Evolutionary conservation across 2,797 vertebrate genomes (phyloP), one percentile per base, ranked within the genome.

Genomic region (Coregonus ussuriensis): DNA sequence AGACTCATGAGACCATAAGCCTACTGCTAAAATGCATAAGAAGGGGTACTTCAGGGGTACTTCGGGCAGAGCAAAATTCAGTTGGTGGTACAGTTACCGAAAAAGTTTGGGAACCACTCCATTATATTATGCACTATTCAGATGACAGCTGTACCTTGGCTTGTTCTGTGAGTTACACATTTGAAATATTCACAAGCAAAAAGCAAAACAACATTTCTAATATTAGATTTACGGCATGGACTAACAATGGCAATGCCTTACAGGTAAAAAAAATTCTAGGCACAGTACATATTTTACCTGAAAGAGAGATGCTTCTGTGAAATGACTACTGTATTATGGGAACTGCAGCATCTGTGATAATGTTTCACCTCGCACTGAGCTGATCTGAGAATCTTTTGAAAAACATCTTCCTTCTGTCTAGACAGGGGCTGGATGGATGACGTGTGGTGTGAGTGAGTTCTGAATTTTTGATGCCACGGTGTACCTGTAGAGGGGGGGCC

Each of bases 401-500:
- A 47, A 52, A 71, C 37, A 47, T 67, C 14, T 67, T 59, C 56
- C 54, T n/a, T 33, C 31, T 67, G 63, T 66, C 63, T 31, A 33
- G 63, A 35, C 15, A 59, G 53, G 7, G 29, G 15, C 71, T 15
- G 21, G 29, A 11, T 31, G 53, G 15, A 31, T 53, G 71, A 18
- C 68, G 47, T 41, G 41, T 51, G 68, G 35, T 37, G 15, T 29
- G 54, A 54, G 15, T 54, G 71, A 72, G 71, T 72, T 72, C 14
- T 54, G 71, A 13, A 72, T 72, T 66, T 35, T 33, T 65, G 82
- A 51, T 76, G 33, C 2, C 59, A 76, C 25, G n/a, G 69, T 75
- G 80, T 81, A 75, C 78, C 78, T 72, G 80, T 80, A 73, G 31
- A 41, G 18, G 1, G 41, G 81, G 35, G 15, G 56, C 75, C 77